Evolutionary conservation across 64 coral and sea anemone species (phyloP), one percentile per base, ranked within the genome.

Genomic region (Stichodactyla helianthus): DNA sequence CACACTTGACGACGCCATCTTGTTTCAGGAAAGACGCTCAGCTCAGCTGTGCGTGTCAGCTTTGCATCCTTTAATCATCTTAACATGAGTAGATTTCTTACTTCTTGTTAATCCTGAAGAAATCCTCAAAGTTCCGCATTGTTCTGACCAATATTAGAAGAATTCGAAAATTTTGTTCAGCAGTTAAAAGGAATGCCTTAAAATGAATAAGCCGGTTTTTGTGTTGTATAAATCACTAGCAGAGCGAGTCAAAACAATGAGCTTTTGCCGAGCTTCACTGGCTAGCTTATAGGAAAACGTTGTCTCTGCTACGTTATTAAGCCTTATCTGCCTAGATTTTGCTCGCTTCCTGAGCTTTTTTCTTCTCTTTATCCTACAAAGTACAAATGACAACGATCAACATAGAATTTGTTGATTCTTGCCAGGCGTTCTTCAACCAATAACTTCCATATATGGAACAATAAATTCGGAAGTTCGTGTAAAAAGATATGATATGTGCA

Each of bases 1-100:
- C 6, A 81, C 52, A n/a, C 78, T 81, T 44, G 78, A 52, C 15
- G 78, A 51, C 78, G 78, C 78, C 78, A 81, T 82, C 79, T 85
- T 71, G 50, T 55, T 77, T 53, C 68, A 27, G 10, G 23, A 11
- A 9, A 27, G 10, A 31, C 22, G 10, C n/a, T n/a, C 6, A 65
- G 4, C 7, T n/a, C 22, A 6, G 19, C 3, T 22, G 8, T 18
- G 22, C 22, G 77, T 79, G n/a, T 74, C 68, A 74, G 10, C 68
- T 74, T 27, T 10, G 10, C 22, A 11, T 74, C 68, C 25, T 27
- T 23, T 74, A 6, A 11, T 31, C 68, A 31, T 26, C 0, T 74
- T 22, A 2, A 27, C 23, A 2, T 9, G 23, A 9, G 26, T 4
- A 74, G 68, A 74, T 31, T n/a, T 6, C 18, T 65, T 11, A 74